Percentiles rank a stretch among this genome's conserved stretches.
Conservation (phyloP, 2,113 vertebrate genomes). For the Brachirus orientalis region DNA sequence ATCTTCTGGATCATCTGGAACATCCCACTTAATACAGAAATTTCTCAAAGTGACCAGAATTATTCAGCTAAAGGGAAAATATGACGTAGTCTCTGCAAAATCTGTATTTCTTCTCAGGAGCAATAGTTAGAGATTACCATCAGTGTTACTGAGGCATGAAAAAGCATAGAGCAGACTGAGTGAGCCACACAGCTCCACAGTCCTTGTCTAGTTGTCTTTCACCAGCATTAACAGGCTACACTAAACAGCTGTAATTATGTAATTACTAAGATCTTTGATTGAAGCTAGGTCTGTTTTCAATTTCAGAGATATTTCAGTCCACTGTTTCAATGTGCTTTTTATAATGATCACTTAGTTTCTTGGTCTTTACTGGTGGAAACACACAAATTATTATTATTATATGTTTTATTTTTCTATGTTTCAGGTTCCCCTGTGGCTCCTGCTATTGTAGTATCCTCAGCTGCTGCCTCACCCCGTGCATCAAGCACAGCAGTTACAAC, state of each 20-base stretch:
- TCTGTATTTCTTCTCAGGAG: slow-evolving; percentile 14
- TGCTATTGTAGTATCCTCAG: slow-evolving; percentile 48
- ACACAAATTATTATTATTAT: neutral
- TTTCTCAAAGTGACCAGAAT: neutral
- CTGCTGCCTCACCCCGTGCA: slow-evolving; percentile 37
- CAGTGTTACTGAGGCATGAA: slow-evolving; percentile 26
- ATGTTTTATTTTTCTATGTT: neutral
- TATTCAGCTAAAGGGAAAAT: slow-evolving; percentile 28
- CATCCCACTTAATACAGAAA: too few species aligned
- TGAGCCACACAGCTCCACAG: slow-evolving; percentile 26
- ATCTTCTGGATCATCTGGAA: too few species aligned
- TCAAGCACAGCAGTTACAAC: slow-evolving; percentile 42
- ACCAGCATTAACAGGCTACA: slow-evolving; percentile 23
- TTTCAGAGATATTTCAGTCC: neutral
- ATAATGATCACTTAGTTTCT: slow-evolving; percentile 1
- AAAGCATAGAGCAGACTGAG: slow-evolving; percentile 14
- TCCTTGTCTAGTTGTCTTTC: too few species aligned
- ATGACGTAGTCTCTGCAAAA: slow-evolving; percentile 12
- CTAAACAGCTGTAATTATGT: slow-evolving; percentile 52
- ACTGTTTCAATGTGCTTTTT: neutral
- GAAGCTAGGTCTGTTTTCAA: slow-evolving; percentile 15
- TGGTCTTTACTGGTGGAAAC: slow-evolving; percentile 1
- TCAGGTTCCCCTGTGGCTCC: slow-evolving; percentile 68
- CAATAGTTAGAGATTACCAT: slow-evolving; percentile 30
- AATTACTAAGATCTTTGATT: slow-evolving; percentile 26